Evolutionary conservation across 2,113 vertebrate genomes (phyloP).

Genomic region (Rostratula benghalensis): DNA sequence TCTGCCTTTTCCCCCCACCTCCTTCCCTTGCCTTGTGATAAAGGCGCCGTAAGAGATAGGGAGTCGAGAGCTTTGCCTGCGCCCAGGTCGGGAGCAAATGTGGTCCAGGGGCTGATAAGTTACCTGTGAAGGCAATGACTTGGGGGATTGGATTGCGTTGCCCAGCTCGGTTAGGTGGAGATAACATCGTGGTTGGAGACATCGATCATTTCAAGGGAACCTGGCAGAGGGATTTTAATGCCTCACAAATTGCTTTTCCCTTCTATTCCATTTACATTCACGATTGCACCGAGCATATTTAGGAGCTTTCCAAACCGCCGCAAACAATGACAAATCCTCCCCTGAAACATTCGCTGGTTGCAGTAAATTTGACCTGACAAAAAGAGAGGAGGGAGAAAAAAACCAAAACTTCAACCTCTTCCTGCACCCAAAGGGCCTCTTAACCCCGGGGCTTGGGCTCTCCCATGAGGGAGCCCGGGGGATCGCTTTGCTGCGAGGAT

Average conservation of each 20-base stretch:
- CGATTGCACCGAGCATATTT: conserved; percentile 70
- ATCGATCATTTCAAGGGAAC: conserved; percentile 71
- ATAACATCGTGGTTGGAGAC: conserved; percentile 64
- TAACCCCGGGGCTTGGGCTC: background rate
- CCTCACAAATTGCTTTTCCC: conserved; percentile 73
- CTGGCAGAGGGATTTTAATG: conserved; percentile 72
- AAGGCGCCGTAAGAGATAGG: background rate
- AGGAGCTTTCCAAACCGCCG: conserved; percentile 69
- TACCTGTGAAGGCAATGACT: conserved; percentile 28
- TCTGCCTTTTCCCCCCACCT: fast-evolving
- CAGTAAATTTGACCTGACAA: conserved; percentile 65
- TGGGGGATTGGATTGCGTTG: conserved; percentile 35
- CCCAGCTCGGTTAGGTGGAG: conserved; percentile 34
- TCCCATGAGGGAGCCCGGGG: background rate
- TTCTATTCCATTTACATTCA: conserved; percentile 73
- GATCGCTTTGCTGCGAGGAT: background rate
- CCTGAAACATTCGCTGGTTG: conserved; percentile 47
- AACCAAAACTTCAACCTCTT: conserved; percentile 13
- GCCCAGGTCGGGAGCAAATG: background rate
- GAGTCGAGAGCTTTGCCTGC: background rate
- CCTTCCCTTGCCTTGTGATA: background rate
- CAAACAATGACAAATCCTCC: conserved; percentile 72
- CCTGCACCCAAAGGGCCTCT: background rate
- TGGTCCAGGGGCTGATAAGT: background rate
- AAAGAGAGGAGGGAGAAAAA: background rate